Evolutionary conservation across 2,113 vertebrate genomes (phyloP).

Genomic region (Pica pica): DNA sequence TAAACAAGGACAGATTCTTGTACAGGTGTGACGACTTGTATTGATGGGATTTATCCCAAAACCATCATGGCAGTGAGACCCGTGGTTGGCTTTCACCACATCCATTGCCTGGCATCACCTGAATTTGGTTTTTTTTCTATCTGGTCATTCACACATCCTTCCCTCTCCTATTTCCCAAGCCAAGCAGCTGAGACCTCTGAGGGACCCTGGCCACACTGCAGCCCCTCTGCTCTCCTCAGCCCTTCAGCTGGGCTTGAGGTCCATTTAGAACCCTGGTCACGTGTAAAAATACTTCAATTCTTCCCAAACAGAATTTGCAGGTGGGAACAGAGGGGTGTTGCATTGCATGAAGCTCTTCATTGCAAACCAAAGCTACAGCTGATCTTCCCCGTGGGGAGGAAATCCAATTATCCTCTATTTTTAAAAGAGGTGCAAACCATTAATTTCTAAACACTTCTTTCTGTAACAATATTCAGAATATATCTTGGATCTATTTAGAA

Average conservation of each 20-base stretch:
- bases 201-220: not conserved
- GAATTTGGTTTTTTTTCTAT: not conserved
- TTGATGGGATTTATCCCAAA: not conserved
- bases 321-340: not conserved
- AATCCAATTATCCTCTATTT: not conserved
- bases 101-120: not conserved
- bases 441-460: not conserved
- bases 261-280: not conserved
- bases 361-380: not conserved
- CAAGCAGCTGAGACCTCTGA: not conserved
- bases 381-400: not conserved
- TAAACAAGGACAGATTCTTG: not conserved
- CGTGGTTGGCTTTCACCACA: not conserved
- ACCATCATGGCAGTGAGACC: not conserved
- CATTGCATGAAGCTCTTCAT: not conserved
- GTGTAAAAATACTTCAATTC: not conserved
- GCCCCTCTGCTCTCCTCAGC: not conserved
- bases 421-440: not conserved
- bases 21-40: too few relatives aligned
- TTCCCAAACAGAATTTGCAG: not conserved
- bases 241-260: not conserved
- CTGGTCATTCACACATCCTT: accelerated
- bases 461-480: not conserved
- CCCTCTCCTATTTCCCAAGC: not conserved
- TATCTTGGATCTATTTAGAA: not conserved